Evolutionary conservation across 2,888 invertebrate genomes (phyloP), one percentile per base, ranked within the genome.

Genomic region (Leistus spinibarbis): DNA sequence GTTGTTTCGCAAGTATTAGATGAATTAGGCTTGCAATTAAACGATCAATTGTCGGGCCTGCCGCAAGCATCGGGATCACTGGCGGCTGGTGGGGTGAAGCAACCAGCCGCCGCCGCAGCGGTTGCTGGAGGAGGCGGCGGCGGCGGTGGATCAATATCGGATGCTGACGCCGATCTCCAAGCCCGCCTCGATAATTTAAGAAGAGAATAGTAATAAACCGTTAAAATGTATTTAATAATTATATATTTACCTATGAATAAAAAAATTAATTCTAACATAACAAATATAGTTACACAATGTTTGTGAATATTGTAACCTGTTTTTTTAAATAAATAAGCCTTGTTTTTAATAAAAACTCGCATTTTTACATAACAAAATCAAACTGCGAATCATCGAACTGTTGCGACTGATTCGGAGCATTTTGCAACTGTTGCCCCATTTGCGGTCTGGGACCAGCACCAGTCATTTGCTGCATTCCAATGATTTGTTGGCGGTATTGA

Each of bases 131-230:
- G 86, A 40, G 84, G 85, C 72, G 88, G 86, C 10, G 88, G 86
- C 3, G 86, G 85, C 10, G 87, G 87, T 0, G 87, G 87, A 9
- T 86, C 87, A 19, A 82, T 91, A 76, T 89, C 90, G n/a, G 96
- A 95, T 85, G 96, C 96, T 0, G 98, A 99, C 88, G 98, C 98
- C 19, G 99, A 99, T 87, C 89, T 99, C 79, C 98, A 99, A 88
- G 98, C 98, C 70, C 90, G 99, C 79, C 90, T 99, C 81, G 97
- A 99, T 87, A 98, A 98, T 87, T 88, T 99, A 83, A 90, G 97
- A 81, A 89, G 96, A 79, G 96, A 97, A 89, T 95, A 90, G 84
- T 67, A 66, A 19, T n/a, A n/a, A 10, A 54, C 16, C 13, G 53
- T 53, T 53, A 17, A 65, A 17, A 19, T 62, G 56, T 70, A 62